These are phyloP conservation scores for Ophraella communa DNA, from an alignment of 2,888 invertebrate species.

Conservation along the genomic window DNA sequence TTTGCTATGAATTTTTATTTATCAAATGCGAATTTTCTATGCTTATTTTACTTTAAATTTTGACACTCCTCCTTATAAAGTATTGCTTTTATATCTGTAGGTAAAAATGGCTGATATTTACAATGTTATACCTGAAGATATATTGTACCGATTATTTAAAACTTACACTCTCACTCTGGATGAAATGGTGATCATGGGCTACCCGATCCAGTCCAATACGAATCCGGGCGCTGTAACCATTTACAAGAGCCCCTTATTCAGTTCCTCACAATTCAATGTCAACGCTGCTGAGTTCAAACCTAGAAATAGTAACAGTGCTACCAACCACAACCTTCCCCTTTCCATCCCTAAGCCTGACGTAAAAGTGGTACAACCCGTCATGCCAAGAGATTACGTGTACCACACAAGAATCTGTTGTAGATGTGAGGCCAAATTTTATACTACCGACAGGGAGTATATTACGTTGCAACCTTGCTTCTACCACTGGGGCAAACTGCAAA, in stretches of 20 bases:
- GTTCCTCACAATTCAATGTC: constrained; percentile 62
- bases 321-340: not conserved
- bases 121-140: constrained; percentile 62
- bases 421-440: constrained; percentile 40
- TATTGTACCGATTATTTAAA: constrained; percentile 66
- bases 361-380: not conserved
- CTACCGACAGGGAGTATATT: constrained; percentile 65
- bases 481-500: constrained; percentile 84
- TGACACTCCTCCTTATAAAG: too few species aligned
- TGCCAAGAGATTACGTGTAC: not conserved
- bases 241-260: constrained; percentile 7
- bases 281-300: constrained; percentile 75
- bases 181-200: constrained; percentile 72
- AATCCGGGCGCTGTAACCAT: constrained; percentile 22
- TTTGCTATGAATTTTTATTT: too few species aligned
- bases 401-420: constrained; percentile 31
- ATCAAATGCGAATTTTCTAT: too few species aligned
- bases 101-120: constrained; percentile 47
- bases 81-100: too few species aligned
- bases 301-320: constrained; percentile 28
- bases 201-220: constrained; percentile 69
- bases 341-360: too few species aligned
- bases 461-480: constrained; percentile 79
- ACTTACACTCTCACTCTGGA: constrained; percentile 70
- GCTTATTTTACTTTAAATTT: too few species aligned